Evolutionary conservation across 2,888 invertebrate genomes (phyloP).

Genomic region (Eurytoma adleriae): DNA sequence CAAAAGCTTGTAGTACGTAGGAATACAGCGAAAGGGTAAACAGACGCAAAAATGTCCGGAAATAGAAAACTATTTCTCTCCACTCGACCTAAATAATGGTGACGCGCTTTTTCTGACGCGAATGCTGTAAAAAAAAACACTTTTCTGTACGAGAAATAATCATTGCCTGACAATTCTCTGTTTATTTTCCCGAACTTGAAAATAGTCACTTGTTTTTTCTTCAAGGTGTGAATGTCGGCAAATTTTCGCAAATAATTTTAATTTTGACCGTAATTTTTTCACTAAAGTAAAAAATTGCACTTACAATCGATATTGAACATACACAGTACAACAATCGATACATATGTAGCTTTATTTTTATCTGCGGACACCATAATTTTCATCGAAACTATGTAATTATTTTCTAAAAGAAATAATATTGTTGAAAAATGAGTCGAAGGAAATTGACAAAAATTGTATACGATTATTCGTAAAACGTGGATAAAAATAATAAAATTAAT

Average conservation of each 20-base stretch:
- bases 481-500: no score
- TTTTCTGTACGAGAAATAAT: neutral
- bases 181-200: slow-evolving; percentile 9
- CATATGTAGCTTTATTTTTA: no score
- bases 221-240: neutral
- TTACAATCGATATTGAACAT: neutral
- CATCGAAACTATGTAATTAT: no score
- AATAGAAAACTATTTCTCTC: slow-evolving; percentile 12
- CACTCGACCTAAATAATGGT: neutral
- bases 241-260: slow-evolving; percentile 4
- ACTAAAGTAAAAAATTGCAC: neutral
- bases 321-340: no score
- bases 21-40: neutral
- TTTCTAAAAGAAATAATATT: no score
- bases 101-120: slow-evolving; percentile 12
- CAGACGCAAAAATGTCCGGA: neutral
- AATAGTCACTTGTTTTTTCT: neutral
- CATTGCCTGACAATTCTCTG: neutral
- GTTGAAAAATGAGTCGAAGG: no score
- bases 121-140: neutral
- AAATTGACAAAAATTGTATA: no score
- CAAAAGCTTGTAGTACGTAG: no score
- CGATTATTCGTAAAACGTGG: no score
- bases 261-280: neutral
- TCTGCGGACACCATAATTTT: no score